phyloP scores from a whole-genome alignment of 30 jellyfish, hydroid and myxozoan genomes.

The Pelagia noctiluca region DNA sequence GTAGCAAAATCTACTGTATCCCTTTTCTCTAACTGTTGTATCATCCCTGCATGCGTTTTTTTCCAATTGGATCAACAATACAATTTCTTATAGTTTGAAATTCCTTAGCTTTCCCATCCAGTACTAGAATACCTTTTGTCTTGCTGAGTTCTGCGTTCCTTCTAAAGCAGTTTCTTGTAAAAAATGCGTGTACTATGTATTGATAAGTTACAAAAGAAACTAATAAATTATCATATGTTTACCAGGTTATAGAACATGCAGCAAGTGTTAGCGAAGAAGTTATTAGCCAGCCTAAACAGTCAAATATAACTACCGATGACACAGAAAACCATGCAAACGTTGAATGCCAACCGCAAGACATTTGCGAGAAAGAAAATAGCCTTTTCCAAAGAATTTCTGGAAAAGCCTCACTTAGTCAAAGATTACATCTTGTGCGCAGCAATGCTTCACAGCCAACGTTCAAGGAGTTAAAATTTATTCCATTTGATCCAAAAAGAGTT shows the following conservation, averaged over 20 bases:
- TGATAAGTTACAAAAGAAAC: too few relatives aligned
- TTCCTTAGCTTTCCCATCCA: background rate
- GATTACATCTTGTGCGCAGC: background rate
- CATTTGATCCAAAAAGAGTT: background rate
- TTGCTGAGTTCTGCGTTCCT: background rate
- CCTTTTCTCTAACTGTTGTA: too few relatives aligned
- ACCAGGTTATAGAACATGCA: background rate
- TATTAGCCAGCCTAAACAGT: background rate
- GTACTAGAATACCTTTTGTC: background rate
- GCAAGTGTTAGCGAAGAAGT: too few relatives aligned
- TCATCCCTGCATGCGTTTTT: too few relatives aligned
- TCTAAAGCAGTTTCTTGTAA: too few relatives aligned
- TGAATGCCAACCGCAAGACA: too few relatives aligned
- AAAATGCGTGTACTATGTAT: too few relatives aligned
- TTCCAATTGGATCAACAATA: background rate
- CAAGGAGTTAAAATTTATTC: too few relatives aligned
- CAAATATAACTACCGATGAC: background rate
- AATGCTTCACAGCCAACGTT: background rate
- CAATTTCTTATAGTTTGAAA: too few relatives aligned
- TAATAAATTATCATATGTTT: background rate
- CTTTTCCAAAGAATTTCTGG: too few relatives aligned
- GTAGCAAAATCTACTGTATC: too few relatives aligned
- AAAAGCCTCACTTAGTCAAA: background rate
- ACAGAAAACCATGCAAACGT: background rate
- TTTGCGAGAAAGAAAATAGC: too few relatives aligned